Evolutionary conservation across 2,888 invertebrate species (phyloP), one percentile per base, ranked within the genome.

Genomic region (Epinotia demarniana): DNA sequence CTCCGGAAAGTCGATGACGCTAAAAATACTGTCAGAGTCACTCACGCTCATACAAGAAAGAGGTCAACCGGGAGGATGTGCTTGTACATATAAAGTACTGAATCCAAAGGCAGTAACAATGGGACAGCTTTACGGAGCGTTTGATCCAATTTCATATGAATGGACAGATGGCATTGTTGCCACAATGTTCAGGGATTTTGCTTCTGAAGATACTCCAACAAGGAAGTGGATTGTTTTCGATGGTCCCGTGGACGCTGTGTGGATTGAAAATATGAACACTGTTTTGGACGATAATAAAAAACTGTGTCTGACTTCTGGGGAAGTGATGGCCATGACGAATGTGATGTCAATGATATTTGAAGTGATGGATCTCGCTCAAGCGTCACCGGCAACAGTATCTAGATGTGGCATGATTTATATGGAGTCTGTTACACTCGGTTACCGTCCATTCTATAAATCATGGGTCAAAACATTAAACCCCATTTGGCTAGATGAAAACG

Each of bases 21-120:
- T 97, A 73, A 96, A 97, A 87, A 96, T 97, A 1, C 89, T 99
- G 77, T 96, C 97, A 0, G 96, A 97, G 82, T 95, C 97, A 0
- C 90, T 99, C 78, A 96, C 96, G 0, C 86, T 96, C 13, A 95
- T 98, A 90, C 94, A 96, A 79, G 94, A 96, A 82, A 94, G 95
- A 80, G 94, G 95, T 2, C 90, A 93, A 78, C 82, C 87, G 19
- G 93, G 92, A 8, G 95, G 95, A 73, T 94, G 94, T 82, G 92
- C 95, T 79, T 97, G 97, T 2, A 95, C 95, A 68, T 97, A 96
- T 89, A 96, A 96, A 82, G 97, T 97, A 16, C 95, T 99, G 66
- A 99, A 99, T 92, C 99, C 99, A 0, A 99, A 99, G 92, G 96
- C 98, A 0, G 96, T 99, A 67, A 98, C 98, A 1, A 97, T 98